These are phyloP conservation scores for Teleogryllus occipitalis DNA, from an alignment of 1,140 invertebrate species.

Conservation along the genomic window DNA sequence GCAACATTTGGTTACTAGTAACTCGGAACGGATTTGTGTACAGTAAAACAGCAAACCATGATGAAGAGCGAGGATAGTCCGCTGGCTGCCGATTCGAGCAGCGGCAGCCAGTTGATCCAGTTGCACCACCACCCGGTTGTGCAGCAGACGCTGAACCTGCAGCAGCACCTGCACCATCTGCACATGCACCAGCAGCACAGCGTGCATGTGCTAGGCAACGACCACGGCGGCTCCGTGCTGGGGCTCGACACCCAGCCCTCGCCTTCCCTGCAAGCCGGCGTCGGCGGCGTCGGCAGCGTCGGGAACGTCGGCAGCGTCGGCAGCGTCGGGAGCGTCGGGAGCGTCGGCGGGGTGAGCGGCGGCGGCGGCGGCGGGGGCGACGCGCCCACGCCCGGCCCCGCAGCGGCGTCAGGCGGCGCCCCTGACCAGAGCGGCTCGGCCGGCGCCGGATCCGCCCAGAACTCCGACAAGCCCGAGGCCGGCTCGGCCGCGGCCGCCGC, in stretches of 20 bases:
- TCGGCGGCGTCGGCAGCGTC: background rate
- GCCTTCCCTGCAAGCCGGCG: slow-evolving; percentile 9
- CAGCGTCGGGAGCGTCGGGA: background rate
- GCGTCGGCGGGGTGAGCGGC: background rate
- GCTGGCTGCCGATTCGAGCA: slow-evolving; percentile 11
- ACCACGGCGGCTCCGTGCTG: slow-evolving; percentile 13
- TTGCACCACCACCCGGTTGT: slow-evolving; percentile 14
- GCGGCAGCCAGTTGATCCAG: slow-evolving; percentile 9
- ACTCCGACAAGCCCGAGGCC: background rate
- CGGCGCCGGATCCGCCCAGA: background rate
- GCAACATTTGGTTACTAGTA: slow-evolving; percentile 16
- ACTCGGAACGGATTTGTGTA: slow-evolving; percentile 2
- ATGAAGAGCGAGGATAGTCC: slow-evolving; percentile 20
- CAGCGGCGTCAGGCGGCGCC: no score
- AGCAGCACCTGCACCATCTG: slow-evolving; percentile 22
- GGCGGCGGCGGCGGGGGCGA: background rate
- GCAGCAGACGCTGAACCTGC: slow-evolving; percentile 22
- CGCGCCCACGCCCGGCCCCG: no score
- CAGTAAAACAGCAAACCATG: slow-evolving; percentile 13
- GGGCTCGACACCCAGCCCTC: slow-evolving; percentile 8
- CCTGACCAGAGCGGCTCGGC: no score
- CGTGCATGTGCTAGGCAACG: slow-evolving; percentile 10
- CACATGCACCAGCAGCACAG: slow-evolving; percentile 23
- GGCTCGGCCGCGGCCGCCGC: background rate
- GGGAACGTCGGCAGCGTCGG: background rate